Evolutionary conservation across 2,113 vertebrate species (phyloP), one percentile per base, ranked within the genome.

Genomic region (Chaetodon trifascialis): DNA sequence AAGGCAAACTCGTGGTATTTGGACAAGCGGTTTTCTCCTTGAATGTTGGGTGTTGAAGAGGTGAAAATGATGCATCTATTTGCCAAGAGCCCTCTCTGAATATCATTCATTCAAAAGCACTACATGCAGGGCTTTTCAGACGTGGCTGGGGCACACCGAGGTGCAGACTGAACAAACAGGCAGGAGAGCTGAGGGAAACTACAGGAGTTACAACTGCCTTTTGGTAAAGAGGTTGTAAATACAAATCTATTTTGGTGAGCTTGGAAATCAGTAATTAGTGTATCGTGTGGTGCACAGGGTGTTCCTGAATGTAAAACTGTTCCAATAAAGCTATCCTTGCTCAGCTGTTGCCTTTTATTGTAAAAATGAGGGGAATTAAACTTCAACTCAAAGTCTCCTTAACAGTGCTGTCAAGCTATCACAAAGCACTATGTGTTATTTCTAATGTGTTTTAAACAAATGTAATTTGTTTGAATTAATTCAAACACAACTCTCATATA

Each of bases 61-160:
- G 44, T 75, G 70, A 79, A 62, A 83, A 76, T 42, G 38, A 76
- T 52, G 75, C 64, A 30, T 64, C 40, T 2, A 19, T 59, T 66
- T 49, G 30, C 76, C 30, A 64, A 80, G 60, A 68, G 54, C 73
- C 46, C 38, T 87, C 52, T 66, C 17, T 72, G 72, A 72, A 68
- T 87, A 76, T 80, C 55, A 17, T 8, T 78, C 62, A 63, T 80
- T 77, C 63, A 58, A 67, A 77, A 63, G 67, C 67, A 55, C 47
- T 62, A 23, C 40, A 51, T 2, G 16, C 14, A 52, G 59, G 68
- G 42, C 52, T 62, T 77, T 69, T 78, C 30, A 49, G 58, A 75
- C 60, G n/a, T 17, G 30, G 11, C 51, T 14, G 11, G 25, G 16
- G 60, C 54, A 60, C 16, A 30, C 23, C 1, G 44, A 76, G 51